Percentiles rank a stretch among this genome's conserved stretches.
Conservation (phyloP, 2,888 invertebrate genomes). For the Watsonalla binaria region DNA sequence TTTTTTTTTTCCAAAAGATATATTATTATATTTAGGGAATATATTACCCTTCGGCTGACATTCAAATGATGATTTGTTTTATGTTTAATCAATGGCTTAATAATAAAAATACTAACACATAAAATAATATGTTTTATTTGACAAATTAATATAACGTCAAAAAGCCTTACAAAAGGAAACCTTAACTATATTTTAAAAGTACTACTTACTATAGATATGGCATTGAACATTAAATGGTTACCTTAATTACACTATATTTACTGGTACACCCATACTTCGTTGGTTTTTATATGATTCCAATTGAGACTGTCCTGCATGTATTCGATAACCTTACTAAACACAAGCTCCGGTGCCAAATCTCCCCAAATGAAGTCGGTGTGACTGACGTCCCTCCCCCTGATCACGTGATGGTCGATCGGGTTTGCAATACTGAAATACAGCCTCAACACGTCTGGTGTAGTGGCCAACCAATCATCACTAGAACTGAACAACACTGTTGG, state of each 20-base stretch:
- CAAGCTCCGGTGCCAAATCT: conserved; percentile 27
- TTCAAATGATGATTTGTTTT: too few species aligned
- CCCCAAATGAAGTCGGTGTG: conserved; percentile 60
- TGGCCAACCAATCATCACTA: conserved; percentile 46
- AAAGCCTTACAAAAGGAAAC: too few species aligned
- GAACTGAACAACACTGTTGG: conserved; percentile 54
- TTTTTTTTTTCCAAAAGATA: too few species aligned
- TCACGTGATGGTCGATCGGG: conserved; percentile 49
- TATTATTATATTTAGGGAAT: too few species aligned
- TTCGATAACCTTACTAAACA: conserved; percentile 44
- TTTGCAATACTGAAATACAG: conserved; percentile 43
- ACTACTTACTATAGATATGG: background rate
- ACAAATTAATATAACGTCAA: too few species aligned
- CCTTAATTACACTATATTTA: background rate
- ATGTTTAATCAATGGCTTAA: too few species aligned
- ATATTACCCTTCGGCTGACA: too few species aligned
- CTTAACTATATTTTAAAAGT: background rate
- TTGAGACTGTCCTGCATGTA: conserved; percentile 31
- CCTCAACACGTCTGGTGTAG: conserved; percentile 40
- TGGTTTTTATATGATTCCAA: conserved; percentile 12
- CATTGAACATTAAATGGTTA: background rate
- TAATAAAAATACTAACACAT: too few species aligned
- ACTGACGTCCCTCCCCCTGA: conserved; percentile 38
- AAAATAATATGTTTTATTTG: too few species aligned
- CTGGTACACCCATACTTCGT: conserved; percentile 7